These are phyloP conservation scores for Benthosema pterotum DNA, from an alignment of 2,797 vertebrate species.

Conservation along the genomic window DNA sequence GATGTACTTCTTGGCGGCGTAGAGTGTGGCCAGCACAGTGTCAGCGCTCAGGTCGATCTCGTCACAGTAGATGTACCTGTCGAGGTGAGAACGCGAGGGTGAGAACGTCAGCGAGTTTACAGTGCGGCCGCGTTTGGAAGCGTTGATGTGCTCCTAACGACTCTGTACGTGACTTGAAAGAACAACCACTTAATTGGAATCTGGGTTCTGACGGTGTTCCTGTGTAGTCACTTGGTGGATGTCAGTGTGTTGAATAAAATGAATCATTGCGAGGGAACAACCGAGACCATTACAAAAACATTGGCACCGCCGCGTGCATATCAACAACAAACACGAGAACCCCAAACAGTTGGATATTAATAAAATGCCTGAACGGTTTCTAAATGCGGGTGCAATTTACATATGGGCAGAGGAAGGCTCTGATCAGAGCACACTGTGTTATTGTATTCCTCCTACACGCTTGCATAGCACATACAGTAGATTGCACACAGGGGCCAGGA, in stretches of 20 bases:
- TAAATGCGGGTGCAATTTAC: constrained; percentile 11
- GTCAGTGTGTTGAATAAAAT: too few species aligned
- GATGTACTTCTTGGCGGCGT: constrained; percentile 98
- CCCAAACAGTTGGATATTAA: background rate
- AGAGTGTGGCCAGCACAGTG: constrained; percentile 95
- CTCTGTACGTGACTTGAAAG: too few species aligned
- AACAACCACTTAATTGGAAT: too few species aligned
- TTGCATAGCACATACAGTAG: constrained; percentile 23
- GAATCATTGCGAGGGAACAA: too few species aligned
- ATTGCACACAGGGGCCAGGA: constrained; percentile 28
- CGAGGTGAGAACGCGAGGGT: constrained; percentile 5
- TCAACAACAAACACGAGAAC: too few species aligned
- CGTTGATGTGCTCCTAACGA: too few species aligned
- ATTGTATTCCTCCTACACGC: constrained; percentile 52
- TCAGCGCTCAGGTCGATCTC: constrained; percentile 97
- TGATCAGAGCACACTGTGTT: constrained; percentile 33
- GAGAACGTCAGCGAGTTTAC: background rate
- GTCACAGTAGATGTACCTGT: constrained; percentile 97
- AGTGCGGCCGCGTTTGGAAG: too few species aligned
- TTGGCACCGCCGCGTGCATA: too few species aligned
- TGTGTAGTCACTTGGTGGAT: too few species aligned
- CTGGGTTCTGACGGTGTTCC: too few species aligned
- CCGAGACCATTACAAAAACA: too few species aligned
- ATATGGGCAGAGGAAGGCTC: constrained; percentile 14
- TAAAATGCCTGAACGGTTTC: constrained; percentile 9